Percentiles rank a stretch among this genome's conserved stretches.
Evolutionary conservation across 2,113 vertebrate species (phyloP).

Genomic region (Rhinichthys klamathensis): DNA sequence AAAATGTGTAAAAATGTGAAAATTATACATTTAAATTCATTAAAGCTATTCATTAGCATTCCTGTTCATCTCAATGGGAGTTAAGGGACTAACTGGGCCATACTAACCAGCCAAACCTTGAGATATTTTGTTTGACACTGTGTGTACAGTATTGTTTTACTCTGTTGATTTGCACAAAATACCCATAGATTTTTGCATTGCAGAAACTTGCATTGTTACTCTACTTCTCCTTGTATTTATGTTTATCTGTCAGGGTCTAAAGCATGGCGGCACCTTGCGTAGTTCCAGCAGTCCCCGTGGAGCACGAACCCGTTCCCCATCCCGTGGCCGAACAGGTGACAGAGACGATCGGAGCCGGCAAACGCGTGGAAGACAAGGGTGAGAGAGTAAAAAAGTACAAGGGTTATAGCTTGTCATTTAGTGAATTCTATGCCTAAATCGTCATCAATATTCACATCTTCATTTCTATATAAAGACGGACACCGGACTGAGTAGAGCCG

Average conservation of each 20-base stretch:
- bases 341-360: constrained; percentile 84
- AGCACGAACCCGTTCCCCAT: constrained; percentile 86
- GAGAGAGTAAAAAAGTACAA: constrained; percentile 49
- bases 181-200: neutral
- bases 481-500: neutral
- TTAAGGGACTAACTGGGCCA: neutral
- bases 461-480: neutral
- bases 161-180: neutral
- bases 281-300: constrained; percentile 92
- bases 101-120: neutral
- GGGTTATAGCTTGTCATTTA: neutral
- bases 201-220: neutral
- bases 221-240: neutral
- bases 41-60: neutral
- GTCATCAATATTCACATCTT: neutral
- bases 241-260: constrained; percentile 73
- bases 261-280: constrained; percentile 86
- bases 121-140: neutral
- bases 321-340: constrained; percentile 79
- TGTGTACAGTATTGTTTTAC: neutral
- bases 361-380: constrained; percentile 81
- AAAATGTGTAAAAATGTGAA: neutral
- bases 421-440: neutral
- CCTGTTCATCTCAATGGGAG: neutral
- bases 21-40: neutral